phyloP scores from a whole-genome alignment of 2,888 invertebrate species.

The Pandemis corylana region DNA sequence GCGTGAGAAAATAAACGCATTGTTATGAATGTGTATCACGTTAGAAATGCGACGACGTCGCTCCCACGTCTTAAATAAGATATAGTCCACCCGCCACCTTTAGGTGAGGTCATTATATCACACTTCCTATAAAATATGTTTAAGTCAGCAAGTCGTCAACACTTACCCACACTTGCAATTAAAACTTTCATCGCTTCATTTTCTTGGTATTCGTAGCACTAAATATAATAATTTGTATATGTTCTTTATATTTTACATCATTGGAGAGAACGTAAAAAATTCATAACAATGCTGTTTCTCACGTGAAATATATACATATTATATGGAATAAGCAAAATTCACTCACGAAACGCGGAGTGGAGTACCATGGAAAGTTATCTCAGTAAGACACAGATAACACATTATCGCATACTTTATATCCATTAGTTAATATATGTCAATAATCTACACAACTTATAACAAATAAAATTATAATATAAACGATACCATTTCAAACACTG shows the following conservation, averaged over 20 bases:
- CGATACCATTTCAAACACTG: background rate
- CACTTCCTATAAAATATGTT: too few species aligned
- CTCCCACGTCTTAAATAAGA: constrained; percentile 53
- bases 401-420: constrained; percentile 31
- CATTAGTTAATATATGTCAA: constrained; percentile 19
- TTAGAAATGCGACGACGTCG: constrained; percentile 47
- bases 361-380: background rate
- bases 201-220: too few species aligned
- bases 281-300: background rate
- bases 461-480: constrained; percentile 21
- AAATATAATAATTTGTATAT: too few species aligned
- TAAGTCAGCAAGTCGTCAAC: too few species aligned
- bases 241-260: background rate
- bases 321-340: background rate
- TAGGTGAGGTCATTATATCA: background rate
- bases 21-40: constrained; percentile 48
- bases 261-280: background rate
- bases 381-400: background rate
- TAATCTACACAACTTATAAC: constrained; percentile 27
- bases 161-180: too few species aligned
- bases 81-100: constrained; percentile 21
- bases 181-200: too few species aligned
- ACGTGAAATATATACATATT: too few species aligned
- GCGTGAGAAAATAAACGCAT: constrained; percentile 50
- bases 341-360: background rate